phyloP scores from a whole-genome alignment of 2,113 vertebrate genomes.

The Micronycteris hirsuta region DNA sequence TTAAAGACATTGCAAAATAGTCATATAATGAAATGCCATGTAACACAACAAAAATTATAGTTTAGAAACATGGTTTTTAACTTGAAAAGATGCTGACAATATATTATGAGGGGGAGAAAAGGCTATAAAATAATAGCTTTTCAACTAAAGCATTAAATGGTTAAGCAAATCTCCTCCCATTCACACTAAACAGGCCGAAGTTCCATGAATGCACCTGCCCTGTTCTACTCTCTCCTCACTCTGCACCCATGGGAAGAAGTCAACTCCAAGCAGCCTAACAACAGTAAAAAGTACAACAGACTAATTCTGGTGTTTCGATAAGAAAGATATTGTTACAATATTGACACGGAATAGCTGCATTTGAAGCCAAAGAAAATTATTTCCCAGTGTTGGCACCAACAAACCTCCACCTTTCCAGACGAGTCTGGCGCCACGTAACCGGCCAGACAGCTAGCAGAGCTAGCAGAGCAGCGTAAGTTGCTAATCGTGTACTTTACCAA shows the following conservation, averaged over 20 bases:
- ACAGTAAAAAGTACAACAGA: neutral
- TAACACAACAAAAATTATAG: neutral
- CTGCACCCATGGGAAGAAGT: neutral
- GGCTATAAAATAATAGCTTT: neutral
- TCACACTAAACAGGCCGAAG: neutral
- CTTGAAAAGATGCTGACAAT: neutral
- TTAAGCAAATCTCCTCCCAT: neutral
- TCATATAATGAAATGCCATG: neutral
- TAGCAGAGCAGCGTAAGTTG: neutral
- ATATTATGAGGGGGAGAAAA: neutral
- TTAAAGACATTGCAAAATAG: neutral
- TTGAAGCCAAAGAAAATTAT: neutral
- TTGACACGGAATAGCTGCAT: neutral
- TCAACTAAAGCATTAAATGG: neutral
- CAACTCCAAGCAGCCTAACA: neutral
- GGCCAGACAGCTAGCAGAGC: neutral
- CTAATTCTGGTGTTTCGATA: neutral
- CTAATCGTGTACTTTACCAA: neutral
- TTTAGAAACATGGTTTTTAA: neutral
- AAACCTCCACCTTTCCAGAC: neutral
- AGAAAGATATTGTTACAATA: neutral
- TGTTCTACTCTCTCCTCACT: slow-evolving; percentile 37
- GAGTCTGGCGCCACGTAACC: neutral
- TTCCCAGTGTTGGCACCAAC: neutral
- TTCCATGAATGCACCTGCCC: neutral